Evolutionary conservation across 2,797 vertebrate species (phyloP).

Genomic region (Fistularia commersonii): DNA sequence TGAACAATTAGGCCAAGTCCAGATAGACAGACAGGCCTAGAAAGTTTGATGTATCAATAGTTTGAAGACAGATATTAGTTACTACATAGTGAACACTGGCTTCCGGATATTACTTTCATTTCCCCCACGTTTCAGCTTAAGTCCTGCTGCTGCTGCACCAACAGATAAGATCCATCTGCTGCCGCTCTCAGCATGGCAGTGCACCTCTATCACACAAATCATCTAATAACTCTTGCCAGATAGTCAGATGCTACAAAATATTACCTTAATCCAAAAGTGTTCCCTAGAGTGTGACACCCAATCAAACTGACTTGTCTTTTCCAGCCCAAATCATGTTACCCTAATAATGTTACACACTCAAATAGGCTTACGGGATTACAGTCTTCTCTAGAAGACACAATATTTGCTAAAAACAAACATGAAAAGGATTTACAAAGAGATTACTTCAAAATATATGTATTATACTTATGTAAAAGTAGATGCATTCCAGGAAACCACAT

Average conservation of each 20-base stretch:
- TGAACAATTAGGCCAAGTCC: background rate
- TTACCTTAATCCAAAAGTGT: constrained; percentile 45
- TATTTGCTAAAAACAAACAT: constrained; percentile 63
- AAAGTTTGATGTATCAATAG: constrained; percentile 15
- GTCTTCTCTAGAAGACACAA: constrained; percentile 43
- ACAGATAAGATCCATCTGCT: constrained; percentile 47
- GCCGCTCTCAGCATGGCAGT: constrained; percentile 26
- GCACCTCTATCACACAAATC: constrained; percentile 33
- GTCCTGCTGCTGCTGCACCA: constrained; percentile 18
- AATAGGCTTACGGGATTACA: constrained; percentile 66
- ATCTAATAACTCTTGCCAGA: constrained; percentile 46
- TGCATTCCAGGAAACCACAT: constrained; percentile 18
- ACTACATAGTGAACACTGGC: constrained; percentile 36
- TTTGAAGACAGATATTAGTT: constrained; percentile 35
- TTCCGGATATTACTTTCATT: constrained; percentile 37
- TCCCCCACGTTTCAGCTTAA: constrained; percentile 3
- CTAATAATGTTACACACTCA: constrained; percentile 62
- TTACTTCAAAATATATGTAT: constrained; percentile 31
- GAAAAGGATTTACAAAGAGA: constrained; percentile 37
- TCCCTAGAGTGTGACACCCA: constrained; percentile 51
- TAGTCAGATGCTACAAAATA: constrained; percentile 39
- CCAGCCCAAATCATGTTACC: constrained; percentile 53
- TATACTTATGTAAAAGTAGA: constrained; percentile 21
- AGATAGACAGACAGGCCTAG: constrained; percentile 3
- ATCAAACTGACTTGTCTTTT: constrained; percentile 66